phyloP scores from a whole-genome alignment of 2,797 vertebrate species.

The Ceryle rudis region DNA sequence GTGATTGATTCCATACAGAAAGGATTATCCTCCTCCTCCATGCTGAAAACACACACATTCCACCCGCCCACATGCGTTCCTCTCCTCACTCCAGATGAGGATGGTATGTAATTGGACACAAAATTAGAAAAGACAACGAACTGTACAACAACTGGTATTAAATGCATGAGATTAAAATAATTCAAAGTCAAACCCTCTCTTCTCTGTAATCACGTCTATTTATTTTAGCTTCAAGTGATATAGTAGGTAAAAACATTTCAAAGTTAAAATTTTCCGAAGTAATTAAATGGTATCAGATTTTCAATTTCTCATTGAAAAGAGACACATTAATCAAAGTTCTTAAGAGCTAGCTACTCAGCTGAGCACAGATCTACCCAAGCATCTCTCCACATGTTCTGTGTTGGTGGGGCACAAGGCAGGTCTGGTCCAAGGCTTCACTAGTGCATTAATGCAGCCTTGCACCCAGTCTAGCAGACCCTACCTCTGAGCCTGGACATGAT shows the following conservation, averaged over 20 bases:
- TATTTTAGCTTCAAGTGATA: neutral
- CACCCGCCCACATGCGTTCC: neutral
- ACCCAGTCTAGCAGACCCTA: neutral
- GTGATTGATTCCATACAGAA: neutral
- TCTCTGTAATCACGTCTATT: neutral
- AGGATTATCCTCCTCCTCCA: conserved; percentile 6
- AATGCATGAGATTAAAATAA: neutral
- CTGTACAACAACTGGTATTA: neutral
- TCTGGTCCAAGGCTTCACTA: neutral
- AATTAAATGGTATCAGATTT: neutral
- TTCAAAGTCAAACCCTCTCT: neutral
- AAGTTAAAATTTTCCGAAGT: neutral
- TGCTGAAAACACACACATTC: conserved; percentile 13
- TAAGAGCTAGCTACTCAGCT: neutral
- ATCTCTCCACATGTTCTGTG: neutral
- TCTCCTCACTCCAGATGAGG: neutral
- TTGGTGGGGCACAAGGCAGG: neutral
- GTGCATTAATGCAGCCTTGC: neutral
- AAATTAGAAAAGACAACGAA: conserved; percentile 10
- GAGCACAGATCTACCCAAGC: neutral
- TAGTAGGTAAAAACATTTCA: neutral
- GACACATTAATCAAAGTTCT: neutral
- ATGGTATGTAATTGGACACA: neutral
- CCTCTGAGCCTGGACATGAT: neutral
- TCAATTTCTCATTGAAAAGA: neutral